Percentiles rank a stretch among this genome's conserved stretches.
Evolutionary conservation across 2,888 invertebrate genomes (phyloP).

Genomic region (Petrophora chlorosata): DNA sequence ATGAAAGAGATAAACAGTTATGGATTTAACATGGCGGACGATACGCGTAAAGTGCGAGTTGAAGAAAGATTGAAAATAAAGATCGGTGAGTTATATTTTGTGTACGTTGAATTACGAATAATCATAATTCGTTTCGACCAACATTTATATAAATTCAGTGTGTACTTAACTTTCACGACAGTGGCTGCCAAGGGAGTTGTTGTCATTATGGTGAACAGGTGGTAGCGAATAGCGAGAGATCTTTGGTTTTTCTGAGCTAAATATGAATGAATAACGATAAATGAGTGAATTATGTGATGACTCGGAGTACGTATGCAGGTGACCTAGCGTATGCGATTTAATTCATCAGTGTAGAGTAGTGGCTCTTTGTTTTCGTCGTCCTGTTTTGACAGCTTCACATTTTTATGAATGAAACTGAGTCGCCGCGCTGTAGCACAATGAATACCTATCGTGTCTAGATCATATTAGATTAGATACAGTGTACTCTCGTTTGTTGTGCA

Average conservation of each 20-base stretch:
- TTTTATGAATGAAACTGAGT: constrained; percentile 80
- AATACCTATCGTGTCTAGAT: constrained; percentile 68
- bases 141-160: constrained; percentile 17
- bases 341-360: constrained; percentile 35
- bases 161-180: constrained; percentile 11
- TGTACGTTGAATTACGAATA: constrained; percentile 32
- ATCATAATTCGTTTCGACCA: constrained; percentile 25
- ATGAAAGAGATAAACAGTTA: constrained; percentile 86
- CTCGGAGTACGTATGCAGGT: constrained; percentile 34
- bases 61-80: constrained; percentile 97
- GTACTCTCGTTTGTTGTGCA: constrained; percentile 42
- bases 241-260: constrained; percentile 50
- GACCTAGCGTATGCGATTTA: constrained; percentile 32
- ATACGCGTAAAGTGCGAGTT: constrained; percentile 94
- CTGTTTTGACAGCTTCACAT: constrained; percentile 77
- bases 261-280: constrained; percentile 56
- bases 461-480: constrained; percentile 66
- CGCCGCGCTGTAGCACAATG: constrained; percentile 68
- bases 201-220: constrained; percentile 79
- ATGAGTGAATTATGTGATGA: constrained; percentile 36
- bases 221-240: constrained; percentile 57
- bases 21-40: constrained; percentile 97
- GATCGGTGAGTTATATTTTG: constrained; percentile 89
- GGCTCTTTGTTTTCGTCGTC: constrained; percentile 70
- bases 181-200: constrained; percentile 51